A percentile compares a stretch with the other conserved stretches of the same genome.
Evolutionary conservation across 1,140 invertebrate species (phyloP).

Genomic region (Ostrea denselamellosa): DNA sequence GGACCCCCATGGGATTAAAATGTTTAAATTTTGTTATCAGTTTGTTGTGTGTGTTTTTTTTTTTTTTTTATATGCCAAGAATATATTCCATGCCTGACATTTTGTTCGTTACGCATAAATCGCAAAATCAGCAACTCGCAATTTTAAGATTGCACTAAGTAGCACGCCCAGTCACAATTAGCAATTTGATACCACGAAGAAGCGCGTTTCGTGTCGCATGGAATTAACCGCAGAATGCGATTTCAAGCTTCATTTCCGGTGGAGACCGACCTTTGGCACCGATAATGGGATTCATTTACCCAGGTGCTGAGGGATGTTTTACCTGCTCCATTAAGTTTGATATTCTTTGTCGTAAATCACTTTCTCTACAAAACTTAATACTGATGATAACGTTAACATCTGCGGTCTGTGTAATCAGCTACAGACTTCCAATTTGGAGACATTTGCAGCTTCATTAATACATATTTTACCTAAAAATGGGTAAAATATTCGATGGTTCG

Average conservation of each 20-base stretch:
- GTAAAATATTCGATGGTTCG: too few relatives aligned
- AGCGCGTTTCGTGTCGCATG: conserved; percentile 22
- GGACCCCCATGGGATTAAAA: too few relatives aligned
- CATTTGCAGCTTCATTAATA: too few relatives aligned
- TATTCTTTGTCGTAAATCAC: conserved; percentile 10
- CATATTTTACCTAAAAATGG: too few relatives aligned
- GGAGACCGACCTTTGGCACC: not conserved
- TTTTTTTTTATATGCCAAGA: not conserved
- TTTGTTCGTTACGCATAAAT: not conserved
- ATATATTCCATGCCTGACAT: not conserved
- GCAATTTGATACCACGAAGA: not conserved
- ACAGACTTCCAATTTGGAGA: too few relatives aligned
- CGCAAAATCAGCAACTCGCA: not conserved
- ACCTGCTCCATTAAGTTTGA: conserved; percentile 24
- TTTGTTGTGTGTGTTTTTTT: not conserved
- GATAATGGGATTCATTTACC: conserved; percentile 2
- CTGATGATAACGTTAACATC: not conserved
- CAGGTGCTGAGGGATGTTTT: conserved; percentile 14
- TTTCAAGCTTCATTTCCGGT: conserved; percentile 32
- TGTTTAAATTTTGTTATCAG: not conserved
- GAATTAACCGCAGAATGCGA: conserved; percentile 17
- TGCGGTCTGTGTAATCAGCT: not conserved
- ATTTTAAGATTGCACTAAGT: conserved; percentile 4
- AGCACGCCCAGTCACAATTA: conserved; percentile 19
- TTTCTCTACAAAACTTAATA: not conserved